phyloP scores from a whole-genome alignment of 2,113 vertebrate species.

The Crotalus helleri region DNA sequence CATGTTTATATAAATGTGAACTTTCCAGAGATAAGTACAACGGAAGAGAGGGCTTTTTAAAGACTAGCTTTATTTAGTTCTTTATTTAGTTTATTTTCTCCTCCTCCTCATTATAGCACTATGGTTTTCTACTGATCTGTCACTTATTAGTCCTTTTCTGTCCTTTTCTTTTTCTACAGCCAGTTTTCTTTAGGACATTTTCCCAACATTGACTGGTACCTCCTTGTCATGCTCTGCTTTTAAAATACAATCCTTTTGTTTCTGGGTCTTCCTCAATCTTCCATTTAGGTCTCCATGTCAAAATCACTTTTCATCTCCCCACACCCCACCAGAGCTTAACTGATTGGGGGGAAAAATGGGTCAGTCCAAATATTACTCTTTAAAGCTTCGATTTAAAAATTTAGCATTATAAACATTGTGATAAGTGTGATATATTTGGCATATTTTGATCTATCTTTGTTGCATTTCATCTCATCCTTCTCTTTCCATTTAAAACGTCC shows the following conservation, averaged over 20 bases:
- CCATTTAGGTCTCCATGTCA: background rate
- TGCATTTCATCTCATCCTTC: background rate
- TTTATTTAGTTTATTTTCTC: background rate
- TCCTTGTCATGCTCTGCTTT: background rate
- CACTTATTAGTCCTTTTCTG: background rate
- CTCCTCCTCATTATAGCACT: background rate
- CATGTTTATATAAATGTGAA: background rate
- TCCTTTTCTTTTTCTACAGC: background rate
- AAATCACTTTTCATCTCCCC: background rate
- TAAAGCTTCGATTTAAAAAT: background rate
- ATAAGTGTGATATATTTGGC: background rate
- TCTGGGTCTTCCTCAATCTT: background rate
- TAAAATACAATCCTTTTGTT: background rate
- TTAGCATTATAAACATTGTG: background rate
- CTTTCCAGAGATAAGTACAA: background rate
- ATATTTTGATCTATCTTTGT: background rate
- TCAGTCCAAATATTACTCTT: background rate
- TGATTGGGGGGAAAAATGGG: background rate
- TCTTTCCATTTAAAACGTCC: background rate
- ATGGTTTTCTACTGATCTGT: background rate
- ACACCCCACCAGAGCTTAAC: no score
- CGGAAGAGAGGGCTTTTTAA: background rate
- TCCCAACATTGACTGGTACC: background rate
- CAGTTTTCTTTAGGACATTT: background rate
- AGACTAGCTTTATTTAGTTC: background rate